A percentile compares a stretch with the other conserved stretches of the same genome.
phyloP scores from a whole-genome alignment of 2,113 vertebrate species.

The Lontra canadensis region DNA sequence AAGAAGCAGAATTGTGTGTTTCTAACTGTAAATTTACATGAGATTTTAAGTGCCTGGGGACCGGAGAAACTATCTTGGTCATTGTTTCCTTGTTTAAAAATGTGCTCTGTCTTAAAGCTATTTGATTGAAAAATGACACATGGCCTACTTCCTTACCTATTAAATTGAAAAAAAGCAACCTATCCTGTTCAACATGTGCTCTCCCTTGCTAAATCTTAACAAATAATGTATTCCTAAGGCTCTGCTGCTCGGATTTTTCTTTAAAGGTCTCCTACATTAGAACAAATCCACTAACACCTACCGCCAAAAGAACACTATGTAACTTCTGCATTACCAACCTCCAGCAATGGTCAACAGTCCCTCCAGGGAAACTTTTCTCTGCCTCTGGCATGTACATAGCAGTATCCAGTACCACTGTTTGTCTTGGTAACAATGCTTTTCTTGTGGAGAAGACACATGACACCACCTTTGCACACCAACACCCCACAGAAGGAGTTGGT shows the following conservation, averaged over 20 bases:
- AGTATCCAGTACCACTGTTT: slow-evolving; percentile 26
- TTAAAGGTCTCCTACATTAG: not conserved
- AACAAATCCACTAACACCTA: not conserved
- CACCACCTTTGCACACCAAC: not conserved
- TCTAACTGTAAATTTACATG: not conserved
- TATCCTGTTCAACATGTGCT: not conserved
- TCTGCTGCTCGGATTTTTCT: not conserved
- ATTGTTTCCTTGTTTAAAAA: not conserved
- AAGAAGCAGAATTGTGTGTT: not conserved
- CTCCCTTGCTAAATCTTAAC: not conserved
- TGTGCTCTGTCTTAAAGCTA: not conserved
- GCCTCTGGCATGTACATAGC: not conserved
- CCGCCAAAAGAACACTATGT: not conserved
- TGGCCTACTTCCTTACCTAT: not conserved
- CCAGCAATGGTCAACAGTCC: not conserved
- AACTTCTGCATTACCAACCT: not conserved
- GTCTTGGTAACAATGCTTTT: slow-evolving; percentile 30
- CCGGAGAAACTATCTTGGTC: not conserved
- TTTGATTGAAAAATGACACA: not conserved
- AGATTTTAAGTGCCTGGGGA: not conserved
- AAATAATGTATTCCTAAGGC: not conserved
- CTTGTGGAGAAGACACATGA: slow-evolving; percentile 39
- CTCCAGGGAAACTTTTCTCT: not conserved
- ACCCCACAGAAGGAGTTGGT: not conserved
- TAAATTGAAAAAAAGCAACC: not conserved